A percentile compares a stretch with the other conserved stretches of the same genome.
These are phyloP conservation scores for Listrodromus nycthemerus DNA, from an alignment of 2,888 invertebrate species.

Conservation along the genomic window DNA sequence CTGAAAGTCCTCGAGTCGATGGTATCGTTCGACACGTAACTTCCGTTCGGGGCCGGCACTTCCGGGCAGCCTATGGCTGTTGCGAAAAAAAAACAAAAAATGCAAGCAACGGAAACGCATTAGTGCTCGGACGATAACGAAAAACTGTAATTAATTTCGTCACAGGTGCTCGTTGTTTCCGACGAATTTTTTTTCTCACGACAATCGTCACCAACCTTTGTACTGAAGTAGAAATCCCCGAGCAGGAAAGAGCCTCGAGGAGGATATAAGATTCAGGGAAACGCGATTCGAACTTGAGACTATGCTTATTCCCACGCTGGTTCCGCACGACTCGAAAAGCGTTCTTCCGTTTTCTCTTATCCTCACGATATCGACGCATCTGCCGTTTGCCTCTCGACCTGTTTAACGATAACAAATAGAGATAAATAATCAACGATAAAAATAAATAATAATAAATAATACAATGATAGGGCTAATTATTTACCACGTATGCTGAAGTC, in stretches of 20 bases:
- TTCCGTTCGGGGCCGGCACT: slow-evolving; percentile 88
- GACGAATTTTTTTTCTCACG: not conserved
- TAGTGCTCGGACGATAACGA: not conserved
- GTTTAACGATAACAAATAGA: slow-evolving; percentile 60
- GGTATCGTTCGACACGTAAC: slow-evolving; percentile 89
- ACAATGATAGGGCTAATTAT: slow-evolving; percentile 72
- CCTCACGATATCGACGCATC: slow-evolving; percentile 81
- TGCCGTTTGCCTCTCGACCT: slow-evolving; percentile 79
- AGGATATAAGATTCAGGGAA: slow-evolving; percentile 80
- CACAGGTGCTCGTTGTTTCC: too few species aligned
- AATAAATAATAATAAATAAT: slow-evolving; percentile 7
- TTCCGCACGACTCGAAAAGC: slow-evolving; percentile 81
- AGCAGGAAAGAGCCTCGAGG: slow-evolving; percentile 77
- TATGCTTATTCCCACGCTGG: slow-evolving; percentile 78
- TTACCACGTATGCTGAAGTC: slow-evolving; percentile 90
- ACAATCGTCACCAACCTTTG: slow-evolving; percentile 74
- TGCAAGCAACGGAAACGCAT: not conserved
- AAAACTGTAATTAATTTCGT: not conserved
- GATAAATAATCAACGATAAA: slow-evolving; percentile 10
- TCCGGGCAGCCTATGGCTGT: slow-evolving; percentile 90
- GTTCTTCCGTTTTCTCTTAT: slow-evolving; percentile 80
- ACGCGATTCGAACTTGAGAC: slow-evolving; percentile 79
- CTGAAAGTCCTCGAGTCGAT: slow-evolving; percentile 88
- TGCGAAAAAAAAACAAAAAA: slow-evolving; percentile 52
- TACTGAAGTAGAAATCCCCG: slow-evolving; percentile 82